These are phyloP conservation scores for Heliconius eleuchia DNA, from an alignment of 1,140 invertebrate species.

Conservation along the genomic window DNA sequence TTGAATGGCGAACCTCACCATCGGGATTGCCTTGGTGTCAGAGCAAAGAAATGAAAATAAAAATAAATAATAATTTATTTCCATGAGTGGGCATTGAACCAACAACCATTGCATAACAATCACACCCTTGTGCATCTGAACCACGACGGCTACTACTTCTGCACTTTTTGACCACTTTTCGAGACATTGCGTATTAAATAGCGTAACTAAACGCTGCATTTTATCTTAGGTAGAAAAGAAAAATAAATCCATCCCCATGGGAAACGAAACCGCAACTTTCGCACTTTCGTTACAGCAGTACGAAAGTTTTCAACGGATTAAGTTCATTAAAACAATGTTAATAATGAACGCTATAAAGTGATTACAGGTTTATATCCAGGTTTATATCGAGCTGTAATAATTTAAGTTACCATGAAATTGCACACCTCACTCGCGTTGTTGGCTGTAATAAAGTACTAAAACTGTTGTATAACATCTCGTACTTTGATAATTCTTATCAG, in stretches of 20 bases:
- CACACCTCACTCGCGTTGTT: neutral
- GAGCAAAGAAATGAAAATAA: too few species aligned
- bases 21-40: too few species aligned
- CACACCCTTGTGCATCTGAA: too few species aligned
- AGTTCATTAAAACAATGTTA: neutral
- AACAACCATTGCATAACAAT: too few species aligned
- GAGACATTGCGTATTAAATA: neutral
- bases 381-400: neutral
- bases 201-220: neutral
- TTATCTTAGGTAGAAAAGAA: neutral
- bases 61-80: too few species aligned
- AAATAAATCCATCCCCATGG: neutral
- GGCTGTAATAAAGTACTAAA: neutral
- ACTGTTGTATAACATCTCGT: neutral
- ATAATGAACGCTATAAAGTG: neutral
- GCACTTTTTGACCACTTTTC: neutral
- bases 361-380: neutral
- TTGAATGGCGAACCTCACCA: too few species aligned
- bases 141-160: too few species aligned
- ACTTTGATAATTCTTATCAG: neutral
- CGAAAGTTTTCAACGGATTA: neutral
- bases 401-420: conserved; percentile 11
- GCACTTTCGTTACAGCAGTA: too few species aligned
- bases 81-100: too few species aligned
- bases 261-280: neutral